Base-by-base conservation (phyloP, 2,797 vertebrate genomes). In the Microctenopoma lineatum region DNA sequence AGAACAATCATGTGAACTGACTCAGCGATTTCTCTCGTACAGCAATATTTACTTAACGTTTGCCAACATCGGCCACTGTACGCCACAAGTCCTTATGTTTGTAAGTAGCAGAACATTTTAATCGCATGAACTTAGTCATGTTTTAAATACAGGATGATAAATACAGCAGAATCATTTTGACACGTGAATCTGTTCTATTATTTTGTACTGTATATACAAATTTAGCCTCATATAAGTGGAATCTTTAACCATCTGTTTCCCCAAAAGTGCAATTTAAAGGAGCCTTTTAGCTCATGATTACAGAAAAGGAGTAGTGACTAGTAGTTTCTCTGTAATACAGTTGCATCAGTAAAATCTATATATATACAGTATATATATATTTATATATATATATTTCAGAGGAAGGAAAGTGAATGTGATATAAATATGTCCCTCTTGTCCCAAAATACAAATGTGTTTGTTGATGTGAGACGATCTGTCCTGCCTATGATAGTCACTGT, bases 261-360 rank as follows among this genome's bases (percentile, higher is more conserved):
- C 87, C 66, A 77, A 89, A 21, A 91, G 89, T 91, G 90, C 88
- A 92, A 90, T 85, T 88, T 61, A 79, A 87, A 84, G 61, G 79
- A 89, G 92, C 92, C 93, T 93, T 94, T 94, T 94, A 94, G 93
- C 92, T 91, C 89, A 92, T 92, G 93, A 92, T 92, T 94, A 94
- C 93, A 93, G 91, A 87, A 81, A 88, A 84, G 86, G 84, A 90
- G 77, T 86, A 88, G 87, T 93, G 89, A 91, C 78, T 78, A 76
- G 86, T 88, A 88, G 88, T 91, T 86, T 92, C 75, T 87, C 81
- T 93, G 90, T 94, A 84, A 89, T 79, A 78, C 83, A 86, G 79
- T 84, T 91, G 91, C 91, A 89, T 79, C 69, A 85, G 85, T 92
- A 83, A 84, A 81, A 89, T 85, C 73, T 81, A 57, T 84, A 61